Base-by-base conservation (phyloP, 2,888 invertebrate genomes). In the Drosophila anomalipes region DNA sequence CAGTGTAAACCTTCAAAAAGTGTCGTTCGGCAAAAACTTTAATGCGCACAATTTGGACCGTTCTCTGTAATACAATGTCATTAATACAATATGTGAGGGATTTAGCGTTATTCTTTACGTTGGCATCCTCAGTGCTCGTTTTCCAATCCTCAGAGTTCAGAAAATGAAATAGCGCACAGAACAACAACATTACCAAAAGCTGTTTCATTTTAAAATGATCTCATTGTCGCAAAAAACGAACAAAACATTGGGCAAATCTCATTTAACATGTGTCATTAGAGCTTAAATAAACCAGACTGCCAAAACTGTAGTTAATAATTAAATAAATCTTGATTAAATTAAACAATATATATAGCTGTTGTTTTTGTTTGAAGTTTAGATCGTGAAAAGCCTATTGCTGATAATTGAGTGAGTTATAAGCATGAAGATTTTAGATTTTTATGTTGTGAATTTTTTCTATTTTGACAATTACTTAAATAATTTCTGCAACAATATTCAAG, bases 1-100 rank as follows among this genome's bases (percentile, higher is more conserved):
- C 10, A 9, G 74, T 47, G 14, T 4, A 1, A 0, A 68, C 70
- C n/a, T 64, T 58, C 70, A 91, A 47, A 22, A 76, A 90, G 12
- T 60, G 70, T 0, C 64, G 51, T 12, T 82, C 83, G 14, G 68
- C 77, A 26, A 63, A 70, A 0, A 74, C 26, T 19, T 76, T 74
- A 10, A 89, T 53, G 5, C 66, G 49, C 0, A 70, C 56, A 0
- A 85, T 49, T 16, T 39, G 30, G 1, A 63, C 3, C 0, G 5
- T 49, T n/a, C 10, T 32, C 79, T 81, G 26, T 4, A 72, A 70
- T 5, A 7, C 0, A 41, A 28, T 19, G 19, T 2, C 5, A 26
- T 41, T 19, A 12, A 6, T 0, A 4, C 1, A 0, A 2, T 1
- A 16, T 44, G 26, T 0, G 16, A 41, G 10, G 3, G 3, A 4